Base-by-base conservation (phyloP, 2,113 vertebrate species). In the Channa maculata region DNA sequence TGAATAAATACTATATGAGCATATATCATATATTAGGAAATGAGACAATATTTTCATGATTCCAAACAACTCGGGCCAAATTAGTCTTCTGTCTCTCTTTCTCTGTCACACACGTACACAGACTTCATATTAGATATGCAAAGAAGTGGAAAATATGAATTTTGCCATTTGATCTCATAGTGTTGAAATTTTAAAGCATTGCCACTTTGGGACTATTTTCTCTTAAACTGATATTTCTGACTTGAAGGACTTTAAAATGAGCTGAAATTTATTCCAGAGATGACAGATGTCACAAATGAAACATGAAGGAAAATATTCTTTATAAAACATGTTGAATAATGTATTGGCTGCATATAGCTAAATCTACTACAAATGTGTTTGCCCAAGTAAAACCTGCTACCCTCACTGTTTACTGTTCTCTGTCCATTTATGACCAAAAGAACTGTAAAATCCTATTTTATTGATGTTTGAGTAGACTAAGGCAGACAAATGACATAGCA, bases 131-230 rank as follows among this genome's bases (percentile, higher is more conserved):
- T 75, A 78, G 15, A 72, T 59, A 88, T 83, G 86, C 81, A 86
- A 84, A 85, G 61, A 77, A 74, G 63, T 74, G 38, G 70, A 79
- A 60, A 79, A 53, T 64, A 86, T 84, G 14, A 86, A 90, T 90
- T 80, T 89, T 91, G 71, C 85, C 69, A 80, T 90, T 90, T 88
- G 88, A 89, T 90, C 76, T 86, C 37, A 69, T 67, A 24, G 57
- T 4, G 4, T 86, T 87, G 72, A 81, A 65, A 65, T 67, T 82
- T 86, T 57, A 76, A 82, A 82, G 77, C 9, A 6, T 58, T 84
- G 71, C 69, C 82, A 81, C 77, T 87, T 84, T 71, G 62, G 77
- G 70, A 84, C 75, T 71, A 75, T 83, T 87, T 89, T 76, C 65
- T 67, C 64, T 85, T 83, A 70, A 86, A 86, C 60, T 82, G 78